Base-by-base conservation (phyloP, 1,140 invertebrate species). In the Tetramorium simillimum region DNA sequence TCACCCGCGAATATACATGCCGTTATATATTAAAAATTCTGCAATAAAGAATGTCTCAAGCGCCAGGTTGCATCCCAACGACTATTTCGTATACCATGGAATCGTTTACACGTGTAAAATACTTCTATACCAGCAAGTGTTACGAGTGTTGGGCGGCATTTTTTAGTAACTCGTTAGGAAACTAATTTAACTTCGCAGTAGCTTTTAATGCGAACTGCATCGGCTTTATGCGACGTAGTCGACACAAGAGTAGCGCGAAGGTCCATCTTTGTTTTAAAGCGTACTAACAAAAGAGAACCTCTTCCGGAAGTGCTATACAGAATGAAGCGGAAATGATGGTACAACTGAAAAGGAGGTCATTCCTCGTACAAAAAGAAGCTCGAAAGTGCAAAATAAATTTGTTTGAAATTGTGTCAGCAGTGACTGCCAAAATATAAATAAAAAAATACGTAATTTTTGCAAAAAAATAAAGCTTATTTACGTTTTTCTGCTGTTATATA, bases 151-250 rank as follows among this genome's bases (percentile, higher is more conserved):
- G 56, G 16, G 62, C 12, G 43, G 72, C 88, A 58, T 84, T 90
- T 90, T 90, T 90, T 88, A 87, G 86, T 43, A 90, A 90, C 89
- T 90, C 86, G 89, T 90, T 90, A 88, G 76, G 86, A 90, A 90
- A 87, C 88, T 84, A 90, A 90, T 90, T 90, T 90, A 90, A 90
- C 88, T 90, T 90, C 51, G 53, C 46, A 62, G 77, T 67, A 43
- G 80, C 81, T 88, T 80, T 89, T 90, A 89, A 89, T 86, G 63
- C 78, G 28, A 51, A 70, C 56, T 80, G 72, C 84, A 90, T 90
- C 78, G 89, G 73, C 72, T 73, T 69, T 76, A 67, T 49, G 88
- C 77, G 70, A 77, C 88, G 72, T 86, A 60, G 67, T 46, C 80
- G 80, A 73, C 80, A 53, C 80, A 60, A 82, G 80, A 82, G 53